These are phyloP conservation scores for Poecilia velifera DNA, from an alignment of 2,797 vertebrate species.

Conservation along the genomic window DNA sequence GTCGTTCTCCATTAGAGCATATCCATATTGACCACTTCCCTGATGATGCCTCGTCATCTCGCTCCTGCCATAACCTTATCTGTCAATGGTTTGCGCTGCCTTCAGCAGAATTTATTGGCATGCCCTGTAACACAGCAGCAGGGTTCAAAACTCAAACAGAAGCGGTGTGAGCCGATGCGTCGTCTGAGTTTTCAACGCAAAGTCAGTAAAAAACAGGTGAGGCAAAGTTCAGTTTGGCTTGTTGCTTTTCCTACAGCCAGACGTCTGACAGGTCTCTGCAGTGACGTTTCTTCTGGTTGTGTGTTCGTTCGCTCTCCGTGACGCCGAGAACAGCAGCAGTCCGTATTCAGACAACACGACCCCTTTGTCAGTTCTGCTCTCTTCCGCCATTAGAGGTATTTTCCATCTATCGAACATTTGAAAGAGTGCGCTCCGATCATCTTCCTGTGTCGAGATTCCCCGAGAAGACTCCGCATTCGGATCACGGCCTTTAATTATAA, in stretches of 20 bases:
- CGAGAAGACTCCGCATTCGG: conserved; percentile 45
- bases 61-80: conserved; percentile 25
- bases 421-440: conserved; percentile 20
- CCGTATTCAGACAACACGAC: conserved; percentile 35
- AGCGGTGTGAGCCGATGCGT: conserved; percentile 19
- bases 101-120: conserved; percentile 45
- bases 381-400: conserved; percentile 5
- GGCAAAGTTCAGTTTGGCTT: conserved; percentile 37
- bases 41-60: conserved; percentile 27
- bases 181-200: conserved; percentile 22
- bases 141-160: conserved; percentile 17
- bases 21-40: conserved; percentile 6
- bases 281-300: conserved; percentile 46
- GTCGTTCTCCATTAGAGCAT: not conserved
- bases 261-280: conserved; percentile 38
- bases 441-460: conserved; percentile 11
- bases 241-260: conserved; percentile 43
- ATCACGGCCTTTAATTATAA: conserved; percentile 57
- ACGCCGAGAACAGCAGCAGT: conserved; percentile 46
- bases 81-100: conserved; percentile 34
- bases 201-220: conserved; percentile 16
- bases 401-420: not conserved
- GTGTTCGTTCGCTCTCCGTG: conserved; percentile 32
- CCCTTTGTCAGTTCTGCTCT: conserved; percentile 5
- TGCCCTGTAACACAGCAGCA: conserved; percentile 5